A percentile compares a stretch with the other conserved stretches of the same genome.
These are phyloP conservation scores for Ischnura elegans DNA, from an alignment of 2,888 invertebrate genomes.

Conservation along the genomic window DNA sequence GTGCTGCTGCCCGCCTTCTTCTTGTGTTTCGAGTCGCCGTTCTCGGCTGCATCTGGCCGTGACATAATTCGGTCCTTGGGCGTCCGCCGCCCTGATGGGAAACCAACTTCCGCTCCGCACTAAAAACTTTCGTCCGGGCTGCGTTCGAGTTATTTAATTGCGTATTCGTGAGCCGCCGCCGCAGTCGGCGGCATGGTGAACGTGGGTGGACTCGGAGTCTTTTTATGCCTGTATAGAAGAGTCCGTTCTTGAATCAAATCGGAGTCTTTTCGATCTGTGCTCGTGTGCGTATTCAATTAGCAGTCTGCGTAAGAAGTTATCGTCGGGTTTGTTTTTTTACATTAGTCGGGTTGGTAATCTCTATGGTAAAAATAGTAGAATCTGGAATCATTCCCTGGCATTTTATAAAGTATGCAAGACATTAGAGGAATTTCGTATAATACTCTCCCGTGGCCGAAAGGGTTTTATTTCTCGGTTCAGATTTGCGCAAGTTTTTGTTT, in stretches of 20 bases:
- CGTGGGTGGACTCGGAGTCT: too few relatives aligned
- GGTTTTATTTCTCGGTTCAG: too few relatives aligned
- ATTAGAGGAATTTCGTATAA: too few relatives aligned
- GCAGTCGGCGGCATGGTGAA: neutral
- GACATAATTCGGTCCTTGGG: neutral
- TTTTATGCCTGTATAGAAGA: neutral
- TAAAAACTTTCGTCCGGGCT: neutral
- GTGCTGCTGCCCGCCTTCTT: neutral
- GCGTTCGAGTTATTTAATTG: constrained; percentile 13
- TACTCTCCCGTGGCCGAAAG: too few relatives aligned
- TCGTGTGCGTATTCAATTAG: neutral
- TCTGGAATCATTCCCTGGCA: too few relatives aligned
- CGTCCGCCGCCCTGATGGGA: neutral
- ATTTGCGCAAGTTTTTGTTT: too few relatives aligned
- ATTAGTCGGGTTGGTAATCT: neutral
- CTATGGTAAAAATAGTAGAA: too few relatives aligned
- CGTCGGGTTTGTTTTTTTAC: neutral
- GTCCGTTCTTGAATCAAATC: neutral
- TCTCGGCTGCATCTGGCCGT: neutral
- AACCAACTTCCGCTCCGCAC: neutral
- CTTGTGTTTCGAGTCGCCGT: neutral
- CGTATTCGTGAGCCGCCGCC: neutral
- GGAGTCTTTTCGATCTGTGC: neutral
- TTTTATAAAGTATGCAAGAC: too few relatives aligned
- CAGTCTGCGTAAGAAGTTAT: neutral